Base-by-base conservation (phyloP, 2,797 vertebrate genomes). In the Arrhamphus sclerolepis region DNA sequence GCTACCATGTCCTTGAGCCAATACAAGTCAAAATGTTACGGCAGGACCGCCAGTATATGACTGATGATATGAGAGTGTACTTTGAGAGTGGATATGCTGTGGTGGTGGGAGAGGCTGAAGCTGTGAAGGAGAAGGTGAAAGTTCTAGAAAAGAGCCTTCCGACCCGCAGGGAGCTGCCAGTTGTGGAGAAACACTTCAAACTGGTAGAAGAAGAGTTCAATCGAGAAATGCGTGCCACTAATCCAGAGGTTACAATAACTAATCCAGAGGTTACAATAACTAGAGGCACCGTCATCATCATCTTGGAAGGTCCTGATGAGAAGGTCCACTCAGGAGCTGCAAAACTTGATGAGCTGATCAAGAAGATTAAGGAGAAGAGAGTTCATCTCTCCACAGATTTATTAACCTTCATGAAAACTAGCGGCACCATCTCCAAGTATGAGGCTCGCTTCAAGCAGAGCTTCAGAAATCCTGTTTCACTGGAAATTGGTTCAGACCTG, bases 131-230 rank as follows among this genome's bases (percentile, higher is more conserved):
- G 16, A 72, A 51, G 28, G 49, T 86, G 1, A 52, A 56, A 22
- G 4, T 14, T 17, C 6, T 89, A 7, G 63, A 81, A 1, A 71
- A 66, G 44, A 67, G 56, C 13, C 1, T 70, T 4, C 50, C 63
- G 2, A 40, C 11, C 8, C 14, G 1, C 13, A 80, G 11, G 28
- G 67, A 86, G 4, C 8, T 71, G n/a, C 53, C 21, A 1, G 1
- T 88, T 28, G 55, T 53, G 2, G 61, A 78, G 14, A 78, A 67
- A 9, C 31, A 62, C 14, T 86, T 77, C 19, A 58, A 19, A 21
- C 56, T 89, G 20, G 4, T 89, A 2, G 75, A 84, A 44, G 81
- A 84, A 17, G 66, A 78, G 50, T 89, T 92, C 34, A 47, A 8
- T 41, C 22, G 1, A 47, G 63, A 77, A 29, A 70, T 84, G 5